Conservation (phyloP, 2,113 vertebrate genomes). For the Corapipo altera region DNA sequence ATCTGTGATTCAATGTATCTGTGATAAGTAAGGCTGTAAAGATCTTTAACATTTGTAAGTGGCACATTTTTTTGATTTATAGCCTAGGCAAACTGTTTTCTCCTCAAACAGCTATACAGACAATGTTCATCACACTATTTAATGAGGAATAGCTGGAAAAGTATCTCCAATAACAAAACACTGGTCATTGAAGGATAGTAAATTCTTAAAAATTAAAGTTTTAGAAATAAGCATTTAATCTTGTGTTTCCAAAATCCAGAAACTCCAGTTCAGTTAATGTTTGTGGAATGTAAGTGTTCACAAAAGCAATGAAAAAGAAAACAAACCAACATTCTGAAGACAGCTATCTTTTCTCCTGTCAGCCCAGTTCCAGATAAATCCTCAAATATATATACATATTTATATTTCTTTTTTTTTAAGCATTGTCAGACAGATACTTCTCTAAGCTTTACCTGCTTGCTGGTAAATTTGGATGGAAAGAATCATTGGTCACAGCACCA, state of each 20-base stretch:
- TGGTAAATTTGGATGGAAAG: not conserved
- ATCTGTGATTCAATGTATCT: not conserved
- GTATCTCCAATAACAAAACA: not conserved
- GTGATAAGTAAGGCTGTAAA: not conserved
- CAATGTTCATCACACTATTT: not conserved
- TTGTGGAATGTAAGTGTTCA: not conserved
- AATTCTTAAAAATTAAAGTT: not conserved
- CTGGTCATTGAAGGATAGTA: not conserved
- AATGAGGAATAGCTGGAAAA: not conserved
- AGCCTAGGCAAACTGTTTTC: not conserved
- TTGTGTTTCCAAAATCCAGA: not conserved
- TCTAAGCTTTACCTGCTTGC: not conserved
- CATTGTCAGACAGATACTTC: not conserved
- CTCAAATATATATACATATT: not conserved
- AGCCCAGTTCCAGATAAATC: not conserved
- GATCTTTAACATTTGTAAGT: not conserved
- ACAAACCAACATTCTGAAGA: not conserved
- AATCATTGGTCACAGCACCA: not conserved
- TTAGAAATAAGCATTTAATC: not conserved
- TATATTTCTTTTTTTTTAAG: not conserved
- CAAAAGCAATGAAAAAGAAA: not conserved
- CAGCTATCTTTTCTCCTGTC: not conserved
- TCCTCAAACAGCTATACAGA: not conserved
- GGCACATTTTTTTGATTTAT: not conserved
- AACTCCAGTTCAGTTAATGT: not conserved